Evolutionary conservation across 1,140 invertebrate species (phyloP).

Genomic region (Drosophila kikkawai): DNA sequence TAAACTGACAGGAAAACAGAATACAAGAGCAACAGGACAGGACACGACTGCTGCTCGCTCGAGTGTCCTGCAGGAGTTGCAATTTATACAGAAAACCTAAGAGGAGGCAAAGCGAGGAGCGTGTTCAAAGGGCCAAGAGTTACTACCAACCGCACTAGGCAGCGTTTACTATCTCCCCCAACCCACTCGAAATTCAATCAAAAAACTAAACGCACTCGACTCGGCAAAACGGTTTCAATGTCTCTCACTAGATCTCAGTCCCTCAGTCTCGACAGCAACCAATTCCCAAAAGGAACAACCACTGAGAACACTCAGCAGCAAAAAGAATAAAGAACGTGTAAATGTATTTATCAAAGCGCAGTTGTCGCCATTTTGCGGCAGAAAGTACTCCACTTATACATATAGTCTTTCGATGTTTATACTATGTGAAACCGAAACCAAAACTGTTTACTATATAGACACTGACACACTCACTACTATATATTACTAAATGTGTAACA

Average conservation of each 20-base stretch:
- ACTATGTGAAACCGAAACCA: constrained; percentile 41
- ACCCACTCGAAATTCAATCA: constrained; percentile 46
- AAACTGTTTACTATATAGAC: constrained; percentile 39
- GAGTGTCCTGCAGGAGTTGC: constrained; percentile 31
- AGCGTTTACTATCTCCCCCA: constrained; percentile 15
- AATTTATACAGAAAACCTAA: constrained; percentile 30
- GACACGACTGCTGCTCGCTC: constrained; percentile 37
- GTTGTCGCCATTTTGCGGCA: constrained; percentile 53
- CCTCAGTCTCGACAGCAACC: constrained; percentile 12
- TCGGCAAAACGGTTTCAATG: constrained; percentile 71
- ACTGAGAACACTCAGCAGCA: not conserved
- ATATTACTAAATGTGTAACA: constrained; percentile 72
- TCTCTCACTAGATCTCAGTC: constrained; percentile 42
- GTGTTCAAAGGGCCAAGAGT: constrained; percentile 72
- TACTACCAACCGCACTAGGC: constrained; percentile 52
- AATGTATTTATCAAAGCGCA: constrained; percentile 40
- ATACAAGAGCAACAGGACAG: constrained; percentile 36
- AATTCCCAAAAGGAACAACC: constrained; percentile 8
- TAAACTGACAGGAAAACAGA: constrained; percentile 62
- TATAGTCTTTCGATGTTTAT: constrained; percentile 62
- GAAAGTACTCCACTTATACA: constrained; percentile 40
- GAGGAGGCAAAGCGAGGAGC: constrained; percentile 14
- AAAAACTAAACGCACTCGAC: constrained; percentile 46
- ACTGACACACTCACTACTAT: constrained; percentile 36
- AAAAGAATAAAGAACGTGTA: constrained; percentile 14